Percentiles rank a stretch among this genome's conserved stretches.
Evolutionary conservation across 1,140 invertebrate species (phyloP).

Genomic region (Charaxes varanes): DNA sequence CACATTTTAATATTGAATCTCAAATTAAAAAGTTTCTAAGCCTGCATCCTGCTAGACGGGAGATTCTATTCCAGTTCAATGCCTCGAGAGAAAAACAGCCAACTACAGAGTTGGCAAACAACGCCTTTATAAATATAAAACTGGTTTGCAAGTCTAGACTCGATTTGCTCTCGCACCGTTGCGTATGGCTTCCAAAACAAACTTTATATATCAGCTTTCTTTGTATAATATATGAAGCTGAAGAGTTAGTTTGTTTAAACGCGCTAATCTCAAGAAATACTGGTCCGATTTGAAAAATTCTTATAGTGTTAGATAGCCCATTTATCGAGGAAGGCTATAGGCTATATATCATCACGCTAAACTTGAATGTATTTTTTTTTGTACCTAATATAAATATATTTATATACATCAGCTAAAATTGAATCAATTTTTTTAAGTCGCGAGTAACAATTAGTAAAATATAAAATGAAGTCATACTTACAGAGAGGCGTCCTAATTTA

Average conservation of each 20-base stretch:
- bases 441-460: too few species aligned
- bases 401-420: background rate
- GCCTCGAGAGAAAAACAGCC: constrained; percentile 14
- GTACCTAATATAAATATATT: background rate
- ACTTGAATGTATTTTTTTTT: too few species aligned
- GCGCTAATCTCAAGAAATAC: too few species aligned
- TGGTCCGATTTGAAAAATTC: too few species aligned
- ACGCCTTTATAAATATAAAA: constrained; percentile 19
- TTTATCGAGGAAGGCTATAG: too few species aligned
- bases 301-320: too few species aligned
- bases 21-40: constrained; percentile 14
- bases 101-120: constrained; percentile 12
- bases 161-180: constrained; percentile 6
- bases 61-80: constrained; percentile 17
- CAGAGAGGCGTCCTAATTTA: constrained; percentile 61
- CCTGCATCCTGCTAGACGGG: constrained; percentile 5
- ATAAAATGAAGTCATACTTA: too few species aligned
- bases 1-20: background rate
- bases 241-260: too few species aligned
- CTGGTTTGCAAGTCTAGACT: constrained; percentile 13
- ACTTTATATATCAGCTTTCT: too few species aligned
- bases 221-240: too few species aligned
- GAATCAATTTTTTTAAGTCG: too few species aligned
- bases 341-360: too few species aligned
- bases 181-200: constrained; percentile 10